Evolutionary conservation across 2,113 vertebrate species (phyloP), one percentile per base, ranked within the genome.

Genomic region (human (Homo sapiens)): DNA sequence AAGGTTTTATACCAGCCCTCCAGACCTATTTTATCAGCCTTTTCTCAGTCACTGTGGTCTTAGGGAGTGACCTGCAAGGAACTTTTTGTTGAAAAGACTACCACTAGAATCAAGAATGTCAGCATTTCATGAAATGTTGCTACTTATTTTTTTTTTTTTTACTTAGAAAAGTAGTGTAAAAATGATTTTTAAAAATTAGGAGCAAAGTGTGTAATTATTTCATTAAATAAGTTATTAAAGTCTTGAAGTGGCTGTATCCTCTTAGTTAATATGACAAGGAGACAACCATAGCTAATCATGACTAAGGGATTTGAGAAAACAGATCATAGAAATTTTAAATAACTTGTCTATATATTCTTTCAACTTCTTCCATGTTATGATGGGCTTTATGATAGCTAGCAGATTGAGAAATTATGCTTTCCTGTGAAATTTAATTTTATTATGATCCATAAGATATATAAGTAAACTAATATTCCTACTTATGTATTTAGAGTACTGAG

Each of bases 281-380:
- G 1, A n/a, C 32, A 84, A 59, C 57, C 10, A 35, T 35, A 64
- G 9, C 3, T 79, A 70, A 32, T 89, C 30, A 81, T 84, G 55
- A 40, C 32, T 59, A 48, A 89, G 4, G 50, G 7, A 14, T 57
- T 32, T 72, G 25, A 43, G 9, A 88, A 86, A 84, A 45, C 18
- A 91, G 86, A 35, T 76, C 57, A 61, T 57, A 59, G 4, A 76
- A 61, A 89, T 91, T 97, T 94, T 50, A 83, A 93, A 7, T 81
- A 57, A 64, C 6, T 79, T 84, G 89, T 86, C 5, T 3, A 20
- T 55, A 3, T 38, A 38, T 43, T 92, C 2, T 92, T 66, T 86
- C 79, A 23, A 50, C 16, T 86, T 93, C 40, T 1, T 13, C 43
- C 96, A 0, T 59, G 20, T 79, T 11, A 38, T 30, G 11, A 25